These are phyloP conservation scores for Lycophotia porphyrea DNA, from an alignment of 2,888 invertebrate species.

Conservation along the genomic window DNA sequence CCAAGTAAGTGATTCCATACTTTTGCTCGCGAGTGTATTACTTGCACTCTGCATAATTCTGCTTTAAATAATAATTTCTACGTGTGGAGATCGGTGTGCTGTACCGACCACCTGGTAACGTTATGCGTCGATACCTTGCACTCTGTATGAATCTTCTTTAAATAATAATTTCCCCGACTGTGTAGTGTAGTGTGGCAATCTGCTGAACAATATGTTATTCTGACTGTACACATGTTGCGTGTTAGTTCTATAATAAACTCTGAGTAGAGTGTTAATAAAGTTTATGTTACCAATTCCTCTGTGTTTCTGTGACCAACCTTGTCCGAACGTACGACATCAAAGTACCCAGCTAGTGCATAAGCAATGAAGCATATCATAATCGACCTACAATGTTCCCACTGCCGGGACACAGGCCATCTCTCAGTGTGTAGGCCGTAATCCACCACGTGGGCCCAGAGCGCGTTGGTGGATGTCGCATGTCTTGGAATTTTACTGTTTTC, in stretches of 20 bases:
- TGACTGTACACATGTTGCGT: constrained; percentile 25
- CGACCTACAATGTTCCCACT: not conserved
- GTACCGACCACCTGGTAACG: too few species aligned
- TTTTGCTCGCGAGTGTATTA: too few species aligned
- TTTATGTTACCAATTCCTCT: constrained; percentile 48
- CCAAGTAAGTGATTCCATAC: too few species aligned
- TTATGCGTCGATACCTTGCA: not conserved
- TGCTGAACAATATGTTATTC: not conserved
- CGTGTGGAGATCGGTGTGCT: too few species aligned
- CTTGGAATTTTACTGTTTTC: not conserved
- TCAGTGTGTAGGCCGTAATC: not conserved
- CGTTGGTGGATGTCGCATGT: not conserved
- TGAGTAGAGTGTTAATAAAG: constrained; percentile 61
- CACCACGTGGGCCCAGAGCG: not conserved
- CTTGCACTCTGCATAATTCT: too few species aligned
- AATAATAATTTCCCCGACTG: not conserved
- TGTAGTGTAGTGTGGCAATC: not conserved
- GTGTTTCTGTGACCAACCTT: constrained; percentile 5
- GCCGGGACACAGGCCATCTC: not conserved
- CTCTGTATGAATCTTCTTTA: not conserved
- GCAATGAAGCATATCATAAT: not conserved
- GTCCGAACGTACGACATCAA: not conserved
- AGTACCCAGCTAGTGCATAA: not conserved
- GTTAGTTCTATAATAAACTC: constrained; percentile 27
- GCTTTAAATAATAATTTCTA: too few species aligned